These are phyloP conservation scores for Acromyrmex charruanus DNA, from an alignment of 1,140 invertebrate species.

Conservation along the genomic window DNA sequence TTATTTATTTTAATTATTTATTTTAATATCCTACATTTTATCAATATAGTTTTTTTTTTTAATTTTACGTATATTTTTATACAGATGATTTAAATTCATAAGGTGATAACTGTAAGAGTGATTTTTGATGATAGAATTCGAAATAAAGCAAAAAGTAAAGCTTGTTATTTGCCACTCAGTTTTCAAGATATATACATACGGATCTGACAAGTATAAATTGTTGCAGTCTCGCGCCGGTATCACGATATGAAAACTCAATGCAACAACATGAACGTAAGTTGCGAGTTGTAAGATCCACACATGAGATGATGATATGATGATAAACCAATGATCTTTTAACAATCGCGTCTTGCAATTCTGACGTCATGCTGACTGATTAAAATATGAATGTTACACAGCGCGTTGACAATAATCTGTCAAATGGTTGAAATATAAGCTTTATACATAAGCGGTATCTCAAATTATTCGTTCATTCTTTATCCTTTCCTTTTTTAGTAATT, in stretches of 20 bases:
- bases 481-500: neutral
- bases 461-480: neutral
- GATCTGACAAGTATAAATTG: constrained; percentile 45
- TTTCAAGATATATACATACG: neutral
- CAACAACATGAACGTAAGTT: constrained; percentile 38
- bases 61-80: neutral
- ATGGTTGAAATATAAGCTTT: constrained; percentile 1
- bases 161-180: constrained; percentile 41
- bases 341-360: constrained; percentile 35
- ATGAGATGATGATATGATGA: constrained; percentile 44
- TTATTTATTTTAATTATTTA: neutral
- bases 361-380: constrained; percentile 37
- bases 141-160: neutral
- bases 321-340: constrained; percentile 54
- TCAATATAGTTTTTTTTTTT: neutral
- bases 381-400: neutral
- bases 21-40: neutral
- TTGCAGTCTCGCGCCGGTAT: constrained; percentile 10
- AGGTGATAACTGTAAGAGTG: neutral
- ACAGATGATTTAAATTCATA: neutral
- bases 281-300: constrained; percentile 15
- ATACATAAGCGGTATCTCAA: constrained; percentile 1
- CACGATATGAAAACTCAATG: constrained; percentile 21
- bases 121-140: neutral
- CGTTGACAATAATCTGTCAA: constrained; percentile 21